Base-by-base conservation (phyloP, 23 tunicate genomes). In the Clavelina lepadiformis region DNA sequence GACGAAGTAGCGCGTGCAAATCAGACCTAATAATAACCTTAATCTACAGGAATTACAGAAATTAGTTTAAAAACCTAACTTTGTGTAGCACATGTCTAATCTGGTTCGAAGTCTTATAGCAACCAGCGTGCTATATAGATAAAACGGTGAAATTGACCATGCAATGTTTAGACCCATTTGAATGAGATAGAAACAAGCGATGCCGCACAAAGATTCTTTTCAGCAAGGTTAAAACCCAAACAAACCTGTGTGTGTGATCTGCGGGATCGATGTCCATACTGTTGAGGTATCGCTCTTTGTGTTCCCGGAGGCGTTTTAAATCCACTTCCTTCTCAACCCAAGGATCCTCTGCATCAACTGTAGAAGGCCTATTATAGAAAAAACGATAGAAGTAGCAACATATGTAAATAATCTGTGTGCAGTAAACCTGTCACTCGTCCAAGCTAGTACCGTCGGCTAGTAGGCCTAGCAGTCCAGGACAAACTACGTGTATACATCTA, bases 311-410 rank as follows among this genome's bases (percentile, higher is more conserved):
- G 15, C 68, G 65, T 41, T 33, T 46, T 41, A 41, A 52, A 52
- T 74, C 87, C 6, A 29, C 67, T 1, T 71, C 83, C 22, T 60
- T 46, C 51, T 87, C 54, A 0, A 65, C 27, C 96, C 96, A 87
- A 20, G 96, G 96, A 79, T 87, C 96, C 25, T 79, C 86, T 20
- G 67, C 96, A 61, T 79, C 96, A 3, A 56, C 82, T 21, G 86
- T 79, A 18, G 86, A 60, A 13, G 96, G 86, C 34, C 96, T 87
- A n/a, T n/a, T n/a, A n/a, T n/a, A n/a, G n/a, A n/a, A n/a, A n/a
- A 27, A 31, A 31, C 29, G 33, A 13, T 15, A 41, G n/a, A 35
- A 26, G n/a, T n/a, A 68, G 28, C 11, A 20, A 54, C 7, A 7
- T 13, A 18, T 19, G 24, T 21, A 7, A 54, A 20, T 7, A 20